Evolutionary conservation across 2,888 invertebrate genomes (phyloP).

Genomic region (Tenthredo livida): DNA sequence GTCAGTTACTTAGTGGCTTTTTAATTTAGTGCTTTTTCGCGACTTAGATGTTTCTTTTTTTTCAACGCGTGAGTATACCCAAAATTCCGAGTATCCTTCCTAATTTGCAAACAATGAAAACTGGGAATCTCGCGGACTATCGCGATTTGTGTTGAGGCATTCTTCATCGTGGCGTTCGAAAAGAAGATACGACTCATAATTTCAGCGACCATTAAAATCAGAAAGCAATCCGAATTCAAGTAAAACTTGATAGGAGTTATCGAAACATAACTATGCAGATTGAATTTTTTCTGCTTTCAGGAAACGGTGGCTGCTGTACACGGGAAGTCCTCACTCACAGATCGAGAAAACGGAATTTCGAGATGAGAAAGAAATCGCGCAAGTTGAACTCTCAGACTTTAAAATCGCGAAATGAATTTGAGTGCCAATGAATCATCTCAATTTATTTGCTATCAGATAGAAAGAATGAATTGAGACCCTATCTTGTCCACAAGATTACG

Average conservation of each 20-base stretch:
- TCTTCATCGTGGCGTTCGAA: background rate
- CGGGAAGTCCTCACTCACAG: constrained; percentile 87
- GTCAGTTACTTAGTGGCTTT: too few relatives aligned
- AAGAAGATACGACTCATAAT: too few relatives aligned
- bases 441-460: background rate
- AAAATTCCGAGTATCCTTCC: too few relatives aligned
- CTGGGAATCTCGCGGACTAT: too few relatives aligned
- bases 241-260: constrained; percentile 69
- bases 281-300: constrained; percentile 67
- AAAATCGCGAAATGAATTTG: constrained; percentile 75
- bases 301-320: constrained; percentile 83
- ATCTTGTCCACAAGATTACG: background rate
- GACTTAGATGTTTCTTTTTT: too few relatives aligned
- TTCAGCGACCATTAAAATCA: background rate
- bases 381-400: constrained; percentile 80
- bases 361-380: constrained; percentile 81
- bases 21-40: too few relatives aligned
- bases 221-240: constrained; percentile 62
- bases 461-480: background rate
- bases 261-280: constrained; percentile 3
- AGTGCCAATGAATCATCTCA: background rate
- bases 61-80: too few relatives aligned
- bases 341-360: constrained; percentile 88
- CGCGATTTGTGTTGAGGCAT: too few relatives aligned
- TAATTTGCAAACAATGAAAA: too few relatives aligned